These are phyloP conservation scores for Ophiothrix spiculata DNA, from an alignment of 35 echinoderm and acorn worm species.

Conservation along the genomic window DNA sequence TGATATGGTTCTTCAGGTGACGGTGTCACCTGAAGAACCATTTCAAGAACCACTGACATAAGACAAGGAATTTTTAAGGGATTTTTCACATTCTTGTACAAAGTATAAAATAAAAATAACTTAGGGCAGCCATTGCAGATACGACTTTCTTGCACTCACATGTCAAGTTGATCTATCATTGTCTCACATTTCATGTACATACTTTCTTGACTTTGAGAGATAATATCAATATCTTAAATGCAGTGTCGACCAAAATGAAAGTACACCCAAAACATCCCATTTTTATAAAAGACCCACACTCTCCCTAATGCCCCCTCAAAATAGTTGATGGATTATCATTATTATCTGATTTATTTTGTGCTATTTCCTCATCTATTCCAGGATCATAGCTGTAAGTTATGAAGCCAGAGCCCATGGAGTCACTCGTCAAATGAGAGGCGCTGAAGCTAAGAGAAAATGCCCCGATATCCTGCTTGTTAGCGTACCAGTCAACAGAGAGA, in stretches of 20 bases:
- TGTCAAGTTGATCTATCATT: background rate
- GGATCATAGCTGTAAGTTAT: conserved; percentile 94
- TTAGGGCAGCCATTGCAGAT: too few species aligned
- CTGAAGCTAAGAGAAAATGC: conserved; percentile 72
- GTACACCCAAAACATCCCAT: background rate
- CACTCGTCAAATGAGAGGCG: conserved; percentile 87
- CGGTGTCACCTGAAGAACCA: too few species aligned
- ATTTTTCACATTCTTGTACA: too few species aligned
- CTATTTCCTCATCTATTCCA: conserved; percentile 10
- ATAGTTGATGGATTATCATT: background rate
- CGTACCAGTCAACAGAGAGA: conserved; percentile 79
- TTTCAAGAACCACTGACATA: too few species aligned
- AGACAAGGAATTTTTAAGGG: too few species aligned
- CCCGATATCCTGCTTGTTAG: conserved; percentile 73
- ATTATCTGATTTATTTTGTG: background rate
- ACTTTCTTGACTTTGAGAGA: background rate
- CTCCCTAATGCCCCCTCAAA: background rate
- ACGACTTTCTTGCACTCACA: too few species aligned
- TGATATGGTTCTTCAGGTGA: too few species aligned
- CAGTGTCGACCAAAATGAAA: background rate
- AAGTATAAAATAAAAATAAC: too few species aligned
- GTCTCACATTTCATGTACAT: background rate
- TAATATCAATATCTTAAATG: background rate
- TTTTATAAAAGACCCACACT: background rate
- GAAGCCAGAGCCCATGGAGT: conserved; percentile 92